Base-by-base conservation (phyloP, 2,888 invertebrate species). In the Tetanocera ferruginea region DNA sequence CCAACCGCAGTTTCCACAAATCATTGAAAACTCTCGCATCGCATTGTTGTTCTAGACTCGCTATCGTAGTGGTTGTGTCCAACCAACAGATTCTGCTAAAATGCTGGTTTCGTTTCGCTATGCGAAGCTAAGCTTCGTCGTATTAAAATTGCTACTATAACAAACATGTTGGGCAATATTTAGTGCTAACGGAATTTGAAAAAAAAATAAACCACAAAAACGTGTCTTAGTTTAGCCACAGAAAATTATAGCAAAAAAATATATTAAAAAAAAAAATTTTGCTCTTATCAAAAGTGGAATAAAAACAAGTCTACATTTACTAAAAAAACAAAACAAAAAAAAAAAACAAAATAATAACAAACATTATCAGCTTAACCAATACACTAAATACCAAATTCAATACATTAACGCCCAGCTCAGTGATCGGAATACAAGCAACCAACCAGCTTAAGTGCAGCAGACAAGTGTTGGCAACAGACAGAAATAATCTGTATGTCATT, bases 61-160 rank as follows among this genome's bases (percentile, higher is more conserved):
- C 86, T 83, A 84, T 85, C 85, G 87, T 85, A 85, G 84, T 86
- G 88, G 87, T 87, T 86, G 87, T 81, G n/a, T 85, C 85, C 87
- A 85, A 86, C 86, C 85, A 84, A 28, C 79, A 85, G 84, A 84
- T 86, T 87, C 83, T 85, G 82, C 82, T 85, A 87, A 87, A 86
- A 89, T 89, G 89, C 85, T 89, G 85, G 88, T 85, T 84, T 88
- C 85, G 84, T 87, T 87, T 84, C 86, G 88, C 86, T 84, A 84
- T 85, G 86, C 89, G 89, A 89, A 89, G 90, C 89, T 84, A 85
- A 84, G 89, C 89, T 89, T 89, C 90, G 88, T 88, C 85, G 87
- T 88, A 84, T 85, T 89, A 89, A 89, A 89, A 89, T 88, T 89
- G 87, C 89, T 89, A 83, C 87, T 85, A 83, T 89, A 86, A 73